Conservation (phyloP, 92 coral and sea anemone genomes). For the Phenganax marumi region DNA sequence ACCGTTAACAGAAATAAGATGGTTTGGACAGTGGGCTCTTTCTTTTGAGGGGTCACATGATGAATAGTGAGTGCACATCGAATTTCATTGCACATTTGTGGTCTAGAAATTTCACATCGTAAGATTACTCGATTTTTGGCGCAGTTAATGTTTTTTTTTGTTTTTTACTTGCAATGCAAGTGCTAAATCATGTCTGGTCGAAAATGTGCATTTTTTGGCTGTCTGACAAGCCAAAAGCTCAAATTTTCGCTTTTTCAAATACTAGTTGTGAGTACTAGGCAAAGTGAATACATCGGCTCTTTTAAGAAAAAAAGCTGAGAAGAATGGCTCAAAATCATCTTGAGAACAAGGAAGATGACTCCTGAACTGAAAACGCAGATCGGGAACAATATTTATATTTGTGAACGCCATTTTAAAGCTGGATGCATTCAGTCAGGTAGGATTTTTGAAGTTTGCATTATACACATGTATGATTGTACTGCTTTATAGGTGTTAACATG, state of each 20-base stretch:
- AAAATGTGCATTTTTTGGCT: slow-evolving; percentile 11
- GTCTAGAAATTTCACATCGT: neutral
- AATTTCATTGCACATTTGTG: neutral
- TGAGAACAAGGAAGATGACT: slow-evolving; percentile 17
- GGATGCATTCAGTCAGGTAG: slow-evolving; percentile 21
- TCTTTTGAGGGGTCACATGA: neutral
- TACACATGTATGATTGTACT: neutral
- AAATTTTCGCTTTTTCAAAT: slow-evolving; percentile 3
- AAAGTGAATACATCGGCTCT: neutral
- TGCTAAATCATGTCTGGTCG: neutral
- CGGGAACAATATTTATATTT: neutral
- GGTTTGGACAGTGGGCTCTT: slow-evolving; percentile 7
- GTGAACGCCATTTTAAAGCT: slow-evolving; percentile 12
- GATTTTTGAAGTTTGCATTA: slow-evolving; percentile 18
- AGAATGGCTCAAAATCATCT: slow-evolving; percentile 6
- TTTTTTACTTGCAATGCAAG: neutral
- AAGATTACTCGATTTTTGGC: neutral
- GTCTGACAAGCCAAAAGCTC: slow-evolving; percentile 2
- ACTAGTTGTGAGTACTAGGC: neutral
- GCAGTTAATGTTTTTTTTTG: neutral
- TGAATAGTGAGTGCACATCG: neutral
- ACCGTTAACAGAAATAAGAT: neutral
- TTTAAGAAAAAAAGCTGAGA: neutral
- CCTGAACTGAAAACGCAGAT: slow-evolving; percentile 1
- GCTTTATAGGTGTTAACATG: neutral